Evolutionary conservation across 2,888 invertebrate genomes (phyloP).

Genomic region (Plebejus melissa): DNA sequence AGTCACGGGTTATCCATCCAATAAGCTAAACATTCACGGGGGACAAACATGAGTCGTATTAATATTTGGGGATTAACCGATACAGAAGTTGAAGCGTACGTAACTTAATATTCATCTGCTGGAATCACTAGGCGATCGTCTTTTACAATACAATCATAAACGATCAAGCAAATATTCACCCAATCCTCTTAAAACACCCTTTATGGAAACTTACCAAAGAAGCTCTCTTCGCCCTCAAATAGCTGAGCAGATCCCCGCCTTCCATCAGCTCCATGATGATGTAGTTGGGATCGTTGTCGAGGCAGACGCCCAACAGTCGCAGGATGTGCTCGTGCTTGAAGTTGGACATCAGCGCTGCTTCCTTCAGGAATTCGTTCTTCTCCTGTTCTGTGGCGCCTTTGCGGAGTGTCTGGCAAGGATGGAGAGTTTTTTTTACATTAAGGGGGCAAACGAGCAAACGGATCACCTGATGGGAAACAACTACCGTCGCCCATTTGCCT

Average conservation of each 20-base stretch:
- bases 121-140: background rate
- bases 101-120: too few relatives aligned
- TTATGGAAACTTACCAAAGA: slow-evolving; percentile 75
- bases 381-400: slow-evolving; percentile 95
- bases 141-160: background rate
- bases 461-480: too few relatives aligned
- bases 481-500: too few relatives aligned
- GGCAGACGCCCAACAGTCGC: slow-evolving; percentile 94
- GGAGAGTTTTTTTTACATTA: background rate
- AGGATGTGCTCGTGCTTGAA: slow-evolving; percentile 98
- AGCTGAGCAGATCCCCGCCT: slow-evolving; percentile 95
- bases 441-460: too few relatives aligned
- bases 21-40: too few relatives aligned
- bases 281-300: slow-evolving; percentile 95
- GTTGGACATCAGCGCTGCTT: slow-evolving; percentile 98
- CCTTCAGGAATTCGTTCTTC: slow-evolving; percentile 95
- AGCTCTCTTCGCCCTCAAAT: slow-evolving; percentile 89
- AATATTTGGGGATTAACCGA: too few relatives aligned
- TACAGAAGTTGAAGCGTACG: too few relatives aligned
- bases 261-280: slow-evolving; percentile 99
- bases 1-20: too few relatives aligned
- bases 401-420: slow-evolving; percentile 84
- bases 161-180: background rate
- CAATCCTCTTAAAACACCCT: background rate
- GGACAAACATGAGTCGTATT: too few relatives aligned